Conservation (phyloP, 2,888 invertebrate genomes). For the Pycnomerus fuliginosus region DNA sequence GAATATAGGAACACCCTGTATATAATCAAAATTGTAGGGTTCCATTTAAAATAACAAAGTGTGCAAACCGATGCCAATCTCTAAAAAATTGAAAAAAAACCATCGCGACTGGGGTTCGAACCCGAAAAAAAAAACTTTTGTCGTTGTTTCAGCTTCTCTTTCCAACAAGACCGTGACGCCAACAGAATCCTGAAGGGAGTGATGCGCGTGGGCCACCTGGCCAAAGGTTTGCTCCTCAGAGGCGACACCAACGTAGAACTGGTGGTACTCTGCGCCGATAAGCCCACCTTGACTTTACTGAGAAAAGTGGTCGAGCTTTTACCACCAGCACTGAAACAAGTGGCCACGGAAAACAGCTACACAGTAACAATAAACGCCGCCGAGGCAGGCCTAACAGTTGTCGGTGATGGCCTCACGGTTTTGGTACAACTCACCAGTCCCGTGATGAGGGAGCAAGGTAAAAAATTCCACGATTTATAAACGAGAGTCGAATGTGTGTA, state of each 20-base stretch:
- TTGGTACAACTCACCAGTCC: constrained; percentile 91
- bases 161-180: constrained; percentile 63
- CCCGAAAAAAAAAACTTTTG: too few species aligned
- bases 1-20: too few species aligned
- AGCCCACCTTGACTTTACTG: constrained; percentile 85
- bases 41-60: too few species aligned
- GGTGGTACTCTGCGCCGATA: constrained; percentile 92
- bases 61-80: not conserved
- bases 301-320: constrained; percentile 80
- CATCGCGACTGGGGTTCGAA: too few species aligned
- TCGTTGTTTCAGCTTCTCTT: constrained; percentile 57
- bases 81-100: constrained; percentile 6
- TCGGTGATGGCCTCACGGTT: constrained; percentile 77
- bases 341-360: constrained; percentile 75
- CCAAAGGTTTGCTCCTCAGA: constrained; percentile 84
- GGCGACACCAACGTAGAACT: constrained; percentile 89
- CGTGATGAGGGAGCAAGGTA: constrained; percentile 82
- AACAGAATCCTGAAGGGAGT: constrained; percentile 88
- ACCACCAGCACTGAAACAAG: constrained; percentile 73
- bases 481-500: constrained; percentile 34
- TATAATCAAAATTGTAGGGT: too few species aligned
- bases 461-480: too few species aligned
- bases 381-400: constrained; percentile 81
- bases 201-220: constrained; percentile 92
- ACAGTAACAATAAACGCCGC: constrained; percentile 81